Evolutionary conservation across 2,888 invertebrate species (phyloP).

Genomic region (Globia sparganii): DNA sequence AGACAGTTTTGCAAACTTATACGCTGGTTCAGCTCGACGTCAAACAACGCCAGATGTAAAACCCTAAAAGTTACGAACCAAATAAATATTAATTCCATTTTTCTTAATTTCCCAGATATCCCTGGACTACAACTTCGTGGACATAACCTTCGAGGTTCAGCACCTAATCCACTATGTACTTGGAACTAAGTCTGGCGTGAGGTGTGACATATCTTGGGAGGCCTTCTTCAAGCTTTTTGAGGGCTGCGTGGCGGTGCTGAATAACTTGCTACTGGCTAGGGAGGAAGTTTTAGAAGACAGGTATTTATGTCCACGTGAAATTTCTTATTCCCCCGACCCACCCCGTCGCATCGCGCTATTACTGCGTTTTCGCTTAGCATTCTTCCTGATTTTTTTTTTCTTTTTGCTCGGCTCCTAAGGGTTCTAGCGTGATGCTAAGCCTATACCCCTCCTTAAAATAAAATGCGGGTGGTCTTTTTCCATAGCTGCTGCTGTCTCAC

Average conservation of each 20-base stretch:
- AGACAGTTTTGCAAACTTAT: no score
- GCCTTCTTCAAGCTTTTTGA: conserved; percentile 80
- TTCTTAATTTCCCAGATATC: conserved; percentile 78
- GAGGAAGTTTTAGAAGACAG: conserved; percentile 88
- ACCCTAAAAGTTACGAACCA: no score
- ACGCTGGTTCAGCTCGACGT: no score
- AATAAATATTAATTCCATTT: neutral
- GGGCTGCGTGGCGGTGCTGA: conserved; percentile 78
- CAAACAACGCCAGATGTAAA: no score
- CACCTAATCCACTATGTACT: conserved; percentile 78
- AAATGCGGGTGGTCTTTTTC: no score
- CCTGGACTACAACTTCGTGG: conserved; percentile 84
- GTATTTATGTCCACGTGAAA: conserved; percentile 50
- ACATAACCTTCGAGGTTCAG: conserved; percentile 83
- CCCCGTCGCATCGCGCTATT: no score
- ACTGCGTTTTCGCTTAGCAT: no score
- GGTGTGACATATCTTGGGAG: conserved; percentile 77
- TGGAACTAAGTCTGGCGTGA: conserved; percentile 68
- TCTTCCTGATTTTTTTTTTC: no score
- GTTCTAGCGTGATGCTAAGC: no score
- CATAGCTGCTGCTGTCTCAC: no score
- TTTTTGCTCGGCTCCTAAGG: no score
- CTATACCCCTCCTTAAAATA: no score
- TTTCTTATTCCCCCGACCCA: neutral
- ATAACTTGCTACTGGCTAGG: conserved; percentile 81